Percentiles rank a stretch among this genome's conserved stretches.
phyloP scores from a whole-genome alignment of 2,797 vertebrate species.

The Galago senegalensis region DNA sequence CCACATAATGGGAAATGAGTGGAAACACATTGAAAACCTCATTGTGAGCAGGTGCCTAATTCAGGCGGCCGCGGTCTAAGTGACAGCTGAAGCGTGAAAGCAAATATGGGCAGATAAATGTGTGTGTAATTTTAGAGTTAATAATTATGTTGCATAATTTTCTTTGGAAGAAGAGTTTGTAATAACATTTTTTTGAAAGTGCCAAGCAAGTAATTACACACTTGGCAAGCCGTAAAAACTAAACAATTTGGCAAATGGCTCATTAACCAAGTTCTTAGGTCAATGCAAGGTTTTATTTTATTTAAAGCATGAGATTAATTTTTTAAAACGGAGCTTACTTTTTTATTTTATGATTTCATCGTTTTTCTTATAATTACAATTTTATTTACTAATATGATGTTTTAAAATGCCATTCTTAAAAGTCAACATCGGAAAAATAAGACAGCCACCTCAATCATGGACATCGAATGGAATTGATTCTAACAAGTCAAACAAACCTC shows the following conservation, averaged over 20 bases:
- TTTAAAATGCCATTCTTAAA: conserved; percentile 32
- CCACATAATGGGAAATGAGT: conserved; percentile 60
- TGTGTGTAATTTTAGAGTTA: conserved; percentile 81
- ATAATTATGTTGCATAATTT: conserved; percentile 85
- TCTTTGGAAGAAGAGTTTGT: conserved; percentile 82
- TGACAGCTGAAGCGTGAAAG: conserved; percentile 77
- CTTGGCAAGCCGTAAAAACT: conserved; percentile 83
- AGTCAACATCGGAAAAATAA: neutral
- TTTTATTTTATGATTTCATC: conserved; percentile 52
- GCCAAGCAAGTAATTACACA: conserved; percentile 85
- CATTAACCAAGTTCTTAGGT: conserved; percentile 83
- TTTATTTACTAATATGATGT: conserved; percentile 47
- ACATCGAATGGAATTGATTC: neutral
- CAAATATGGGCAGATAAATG: conserved; percentile 74
- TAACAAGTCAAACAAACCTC: neutral
- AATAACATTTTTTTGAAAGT: conserved; percentile 84
- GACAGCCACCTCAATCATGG: fast-evolving
- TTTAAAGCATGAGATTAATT: conserved; percentile 77
- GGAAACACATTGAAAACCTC: conserved; percentile 61
- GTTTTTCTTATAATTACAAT: conserved; percentile 63
- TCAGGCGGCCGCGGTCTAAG: conserved; percentile 38
- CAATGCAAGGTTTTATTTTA: conserved; percentile 81
- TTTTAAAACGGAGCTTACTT: conserved; percentile 47
- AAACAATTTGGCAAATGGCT: conserved; percentile 84
- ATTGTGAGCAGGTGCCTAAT: conserved; percentile 78